Evolutionary conservation across 2,888 invertebrate genomes (phyloP), one percentile per base, ranked within the genome.

Genomic region (Asteroscopus sphinx): DNA sequence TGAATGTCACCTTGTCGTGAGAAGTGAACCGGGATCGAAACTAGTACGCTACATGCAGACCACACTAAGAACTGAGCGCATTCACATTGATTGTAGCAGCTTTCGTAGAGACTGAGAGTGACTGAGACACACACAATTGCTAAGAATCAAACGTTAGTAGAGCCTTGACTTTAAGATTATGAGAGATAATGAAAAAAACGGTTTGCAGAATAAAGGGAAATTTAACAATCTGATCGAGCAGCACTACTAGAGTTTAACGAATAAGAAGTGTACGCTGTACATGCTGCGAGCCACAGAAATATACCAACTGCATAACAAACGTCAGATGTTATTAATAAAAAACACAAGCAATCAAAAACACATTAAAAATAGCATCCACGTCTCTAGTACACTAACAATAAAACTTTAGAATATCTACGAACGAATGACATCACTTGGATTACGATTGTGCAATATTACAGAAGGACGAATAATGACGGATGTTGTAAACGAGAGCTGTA

Each of bases 1-100:
- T 61, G 42, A 74, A 55, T 63, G 63, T 63, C 62, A 70, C 57
- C 68, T 74, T 70, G 66, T 42, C 59, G 67, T 63, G 63, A 70
- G 57, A 67, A 62, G 32, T 55, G 33, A 54, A 32, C 39, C 42
- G 32, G 16, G 35, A 40, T 35, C 44, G 21, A 13, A 30, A 39
- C 39, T 30, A 13, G 15, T 42, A 17, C 28, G 28, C 35, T 26
- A 28, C n/a, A n/a, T 5, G 44, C 35, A 60, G 16, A 9, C 16
- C 13, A 35, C 33, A 26, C 37, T 37, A 45, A 32, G 35, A 59
- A 37, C 40, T 40, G n/a, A 28, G 26, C 11, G 16, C 17, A 28
- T 13, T 44, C 17, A 30, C 30, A 26, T 33, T 48, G 15, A 33
- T 12, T 32, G 13, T 13, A 28, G 16, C 1, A 21, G 21, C 40